Evolutionary conservation across 2,797 vertebrate species (phyloP).

Genomic region (Lycodopsis pacificus): DNA sequence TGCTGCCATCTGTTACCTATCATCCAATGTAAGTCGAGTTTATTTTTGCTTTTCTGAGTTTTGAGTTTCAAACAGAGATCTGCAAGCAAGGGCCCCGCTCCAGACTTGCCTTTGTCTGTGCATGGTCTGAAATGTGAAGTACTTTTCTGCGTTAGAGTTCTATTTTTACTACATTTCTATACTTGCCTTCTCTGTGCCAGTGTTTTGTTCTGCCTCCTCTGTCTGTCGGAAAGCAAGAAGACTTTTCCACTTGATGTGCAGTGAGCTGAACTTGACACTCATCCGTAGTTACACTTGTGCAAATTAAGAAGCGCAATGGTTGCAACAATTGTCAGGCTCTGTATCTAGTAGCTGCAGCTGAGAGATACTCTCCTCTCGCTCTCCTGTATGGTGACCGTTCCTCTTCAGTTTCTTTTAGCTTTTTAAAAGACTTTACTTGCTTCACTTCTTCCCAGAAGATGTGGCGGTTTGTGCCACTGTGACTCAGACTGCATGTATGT

Average conservation of each 20-base stretch:
- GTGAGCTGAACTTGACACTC: slow-evolving; percentile 56
- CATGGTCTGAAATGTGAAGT: neutral
- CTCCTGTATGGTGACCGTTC: neutral
- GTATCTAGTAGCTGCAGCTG: neutral
- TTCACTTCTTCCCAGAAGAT: slow-evolving; percentile 7
- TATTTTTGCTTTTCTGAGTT: neutral
- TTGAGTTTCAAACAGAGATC: neutral
- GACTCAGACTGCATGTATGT: slow-evolving; percentile 22
- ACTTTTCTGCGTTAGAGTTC: neutral
- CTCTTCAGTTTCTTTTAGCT: neutral
- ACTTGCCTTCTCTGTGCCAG: neutral
- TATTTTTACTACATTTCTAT: neutral
- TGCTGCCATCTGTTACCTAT: neutral
- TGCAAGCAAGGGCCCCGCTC: neutral
- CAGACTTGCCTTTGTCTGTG: neutral
- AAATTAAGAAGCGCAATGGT: slow-evolving; percentile 37
- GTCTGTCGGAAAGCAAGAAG: slow-evolving; percentile 56
- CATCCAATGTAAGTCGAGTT: slow-evolving; percentile 50
- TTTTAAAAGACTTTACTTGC: slow-evolving; percentile 1
- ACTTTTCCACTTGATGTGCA: slow-evolving; percentile 58
- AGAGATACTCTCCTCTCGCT: neutral
- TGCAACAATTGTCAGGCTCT: slow-evolving; percentile 26
- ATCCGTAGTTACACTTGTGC: slow-evolving; percentile 43
- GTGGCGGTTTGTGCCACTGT: neutral
- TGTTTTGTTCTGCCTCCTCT: slow-evolving; percentile 8